These are phyloP conservation scores for Diorhabda elongata DNA, from an alignment of 1,140 invertebrate species.

Conservation along the genomic window DNA sequence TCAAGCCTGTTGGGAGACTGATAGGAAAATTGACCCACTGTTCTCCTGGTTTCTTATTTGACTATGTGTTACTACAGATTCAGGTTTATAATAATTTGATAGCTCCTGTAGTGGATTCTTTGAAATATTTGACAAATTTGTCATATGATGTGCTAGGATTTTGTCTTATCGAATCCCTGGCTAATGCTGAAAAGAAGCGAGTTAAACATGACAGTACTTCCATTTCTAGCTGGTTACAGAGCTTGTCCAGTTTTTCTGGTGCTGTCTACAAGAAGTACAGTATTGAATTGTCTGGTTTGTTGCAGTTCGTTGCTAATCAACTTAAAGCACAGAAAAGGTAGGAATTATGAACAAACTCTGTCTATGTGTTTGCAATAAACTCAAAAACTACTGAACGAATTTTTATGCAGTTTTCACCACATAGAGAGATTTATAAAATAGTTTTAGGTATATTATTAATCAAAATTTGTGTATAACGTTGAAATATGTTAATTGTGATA, in stretches of 20 bases:
- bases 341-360: neutral
- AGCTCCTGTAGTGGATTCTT: slow-evolving; percentile 92
- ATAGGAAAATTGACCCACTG: slow-evolving; percentile 97
- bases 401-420: too few relatives aligned
- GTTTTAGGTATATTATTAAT: too few relatives aligned
- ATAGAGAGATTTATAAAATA: too few relatives aligned
- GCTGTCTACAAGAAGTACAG: slow-evolving; percentile 96
- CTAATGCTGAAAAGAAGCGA: slow-evolving; percentile 66
- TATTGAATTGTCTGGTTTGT: slow-evolving; percentile 89
- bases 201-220: slow-evolving; percentile 90
- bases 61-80: slow-evolving; percentile 92
- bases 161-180: slow-evolving; percentile 90
- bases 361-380: too few relatives aligned
- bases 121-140: slow-evolving; percentile 93
- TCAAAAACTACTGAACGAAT: too few relatives aligned
- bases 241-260: slow-evolving; percentile 90
- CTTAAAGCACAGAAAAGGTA: slow-evolving; percentile 93
- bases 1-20: slow-evolving; percentile 91
- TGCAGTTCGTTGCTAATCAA: slow-evolving; percentile 97
- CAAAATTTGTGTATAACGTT: too few relatives aligned
- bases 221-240: slow-evolving; percentile 91
- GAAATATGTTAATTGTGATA: too few relatives aligned
- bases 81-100: slow-evolving; percentile 99
- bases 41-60: slow-evolving; percentile 91
- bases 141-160: slow-evolving; percentile 96